A percentile compares a stretch with the other conserved stretches of the same genome.
Evolutionary conservation across 1,140 invertebrate species (phyloP).

Genomic region (Spodoptera frugiperda): DNA sequence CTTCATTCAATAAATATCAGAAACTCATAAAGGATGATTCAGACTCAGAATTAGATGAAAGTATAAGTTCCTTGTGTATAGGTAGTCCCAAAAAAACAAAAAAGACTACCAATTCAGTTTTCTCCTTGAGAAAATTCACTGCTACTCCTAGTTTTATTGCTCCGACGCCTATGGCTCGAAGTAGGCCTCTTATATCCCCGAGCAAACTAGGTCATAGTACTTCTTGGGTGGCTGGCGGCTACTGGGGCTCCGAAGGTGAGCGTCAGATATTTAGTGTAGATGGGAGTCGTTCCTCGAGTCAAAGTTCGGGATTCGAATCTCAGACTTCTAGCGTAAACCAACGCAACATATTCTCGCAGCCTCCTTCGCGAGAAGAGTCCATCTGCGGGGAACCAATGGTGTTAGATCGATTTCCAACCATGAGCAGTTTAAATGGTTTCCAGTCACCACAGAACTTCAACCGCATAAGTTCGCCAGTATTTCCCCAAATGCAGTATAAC

Average conservation of each 20-base stretch:
- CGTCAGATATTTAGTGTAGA: slow-evolving; percentile 74
- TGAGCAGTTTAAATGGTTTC: slow-evolving; percentile 52
- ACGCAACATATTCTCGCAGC: slow-evolving; percentile 78
- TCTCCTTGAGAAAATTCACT: slow-evolving; percentile 79
- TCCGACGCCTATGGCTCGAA: slow-evolving; percentile 67
- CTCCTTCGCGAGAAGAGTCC: slow-evolving; percentile 79
- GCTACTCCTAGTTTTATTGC: slow-evolving; percentile 80
- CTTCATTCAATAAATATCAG: slow-evolving; percentile 79
- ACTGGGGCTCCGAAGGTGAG: slow-evolving; percentile 82
- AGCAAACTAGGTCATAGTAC: slow-evolving; percentile 82
- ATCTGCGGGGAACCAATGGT: slow-evolving; percentile 76
- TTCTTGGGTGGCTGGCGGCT: slow-evolving; percentile 85
- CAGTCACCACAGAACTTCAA: slow-evolving; percentile 64
- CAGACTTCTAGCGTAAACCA: slow-evolving; percentile 81
- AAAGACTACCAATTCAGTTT: slow-evolving; percentile 73
- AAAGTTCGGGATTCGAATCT: slow-evolving; percentile 86
- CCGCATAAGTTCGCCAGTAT: slow-evolving; percentile 73
- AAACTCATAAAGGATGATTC: slow-evolving; percentile 76
- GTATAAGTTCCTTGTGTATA: slow-evolving; percentile 81
- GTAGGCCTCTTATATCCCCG: slow-evolving; percentile 80
- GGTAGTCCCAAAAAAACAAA: slow-evolving; percentile 73
- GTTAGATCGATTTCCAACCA: slow-evolving; percentile 70
- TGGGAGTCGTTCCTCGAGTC: slow-evolving; percentile 83
- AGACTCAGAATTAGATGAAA: slow-evolving; percentile 83
- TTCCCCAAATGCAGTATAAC: slow-evolving; percentile 80